phyloP scores from a whole-genome alignment of 2,797 vertebrate genomes.

The Petrocephalus sullivani region DNA sequence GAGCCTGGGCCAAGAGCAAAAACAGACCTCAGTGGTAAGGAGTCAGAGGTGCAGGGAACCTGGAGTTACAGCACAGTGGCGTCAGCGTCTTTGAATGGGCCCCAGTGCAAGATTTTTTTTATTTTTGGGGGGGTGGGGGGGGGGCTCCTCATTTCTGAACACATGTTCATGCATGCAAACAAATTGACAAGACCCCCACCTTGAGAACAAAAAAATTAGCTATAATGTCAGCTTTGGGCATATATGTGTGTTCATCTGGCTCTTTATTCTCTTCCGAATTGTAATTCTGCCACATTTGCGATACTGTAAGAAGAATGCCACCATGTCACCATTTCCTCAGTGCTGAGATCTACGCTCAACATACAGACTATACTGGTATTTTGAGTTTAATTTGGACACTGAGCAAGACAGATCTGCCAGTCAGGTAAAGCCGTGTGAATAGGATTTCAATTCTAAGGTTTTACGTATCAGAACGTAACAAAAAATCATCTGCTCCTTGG shows the following conservation, averaged over 20 bases:
- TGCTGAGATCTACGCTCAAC: background rate
- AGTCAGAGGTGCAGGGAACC: background rate
- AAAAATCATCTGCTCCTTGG: no score
- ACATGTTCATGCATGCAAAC: background rate
- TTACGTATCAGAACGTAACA: no score
- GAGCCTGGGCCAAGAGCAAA: background rate
- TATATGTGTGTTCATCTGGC: background rate
- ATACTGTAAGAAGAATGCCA: background rate
- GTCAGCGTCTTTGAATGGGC: background rate
- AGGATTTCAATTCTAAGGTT: no score
- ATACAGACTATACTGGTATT: background rate
- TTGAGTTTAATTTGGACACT: background rate
- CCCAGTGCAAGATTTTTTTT: background rate
- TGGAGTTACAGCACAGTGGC: background rate
- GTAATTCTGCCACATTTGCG: background rate
- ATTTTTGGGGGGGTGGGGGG: background rate
- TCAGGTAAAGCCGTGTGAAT: background rate
- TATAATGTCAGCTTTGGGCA: background rate
- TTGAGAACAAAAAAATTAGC: background rate
- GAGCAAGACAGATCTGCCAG: background rate
- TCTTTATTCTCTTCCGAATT: background rate
- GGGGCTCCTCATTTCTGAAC: background rate
- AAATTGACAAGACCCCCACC: background rate
- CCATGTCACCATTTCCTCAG: background rate
- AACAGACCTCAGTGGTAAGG: background rate